Evolutionary conservation across 2,888 invertebrate genomes (phyloP).

Genomic region (Mesoligia furuncula): DNA sequence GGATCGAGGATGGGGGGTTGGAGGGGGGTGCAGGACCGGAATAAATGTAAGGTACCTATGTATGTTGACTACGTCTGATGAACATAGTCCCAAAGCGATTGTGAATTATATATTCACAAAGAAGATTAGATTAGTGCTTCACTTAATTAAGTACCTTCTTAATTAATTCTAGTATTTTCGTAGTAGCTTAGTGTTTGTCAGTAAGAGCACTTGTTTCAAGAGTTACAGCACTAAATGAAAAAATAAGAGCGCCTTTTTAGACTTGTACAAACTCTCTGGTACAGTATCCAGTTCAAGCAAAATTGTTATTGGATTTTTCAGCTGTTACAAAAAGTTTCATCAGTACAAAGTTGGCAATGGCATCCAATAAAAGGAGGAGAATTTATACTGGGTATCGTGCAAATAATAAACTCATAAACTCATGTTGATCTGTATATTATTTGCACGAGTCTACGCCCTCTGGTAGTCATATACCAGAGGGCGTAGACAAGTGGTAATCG

Average conservation of each 20-base stretch:
- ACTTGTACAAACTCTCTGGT: neutral
- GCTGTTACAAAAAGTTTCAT: conserved; percentile 15
- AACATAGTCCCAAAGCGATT: neutral
- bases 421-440: no score
- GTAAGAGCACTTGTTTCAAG: conserved; percentile 8
- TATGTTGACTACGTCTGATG: neutral
- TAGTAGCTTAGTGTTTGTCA: conserved; percentile 10
- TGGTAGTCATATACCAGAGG: neutral
- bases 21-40: no score
- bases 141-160: neutral
- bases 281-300: neutral
- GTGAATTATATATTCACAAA: conserved; percentile 15
- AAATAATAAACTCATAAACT: neutral
- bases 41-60: no score
- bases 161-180: conserved; percentile 21
- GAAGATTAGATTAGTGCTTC: neutral
- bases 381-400: neutral
- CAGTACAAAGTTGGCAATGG: conserved; percentile 17
- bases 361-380: neutral
- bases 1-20: no score
- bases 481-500: neutral
- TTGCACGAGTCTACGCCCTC: no score
- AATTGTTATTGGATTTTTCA: conserved; percentile 24
- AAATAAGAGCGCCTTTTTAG: neutral
- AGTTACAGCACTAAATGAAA: neutral